These are phyloP conservation scores for western clawed frog (Xenopus tropicalis) DNA, from an alignment of 2,113 vertebrate genomes.

Conservation along the genomic window DNA sequence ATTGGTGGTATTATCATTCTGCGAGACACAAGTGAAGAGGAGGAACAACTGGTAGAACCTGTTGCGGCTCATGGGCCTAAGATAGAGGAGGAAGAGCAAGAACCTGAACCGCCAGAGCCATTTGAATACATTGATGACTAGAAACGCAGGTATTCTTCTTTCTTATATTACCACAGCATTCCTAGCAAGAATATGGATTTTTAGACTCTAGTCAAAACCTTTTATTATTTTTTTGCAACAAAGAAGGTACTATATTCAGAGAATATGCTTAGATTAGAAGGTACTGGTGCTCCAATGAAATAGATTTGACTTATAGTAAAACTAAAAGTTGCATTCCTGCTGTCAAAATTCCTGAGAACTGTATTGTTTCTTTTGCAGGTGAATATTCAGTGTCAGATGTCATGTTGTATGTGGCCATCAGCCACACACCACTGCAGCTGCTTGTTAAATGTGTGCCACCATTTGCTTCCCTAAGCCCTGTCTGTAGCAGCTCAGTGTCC, in stretches of 20 bases:
- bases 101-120: constrained; percentile 93
- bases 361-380: not conserved
- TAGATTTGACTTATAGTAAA: no score
- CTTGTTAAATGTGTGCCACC: constrained; percentile 20
- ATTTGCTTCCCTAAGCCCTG: not conserved
- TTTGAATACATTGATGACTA: constrained; percentile 97
- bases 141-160: constrained; percentile 38
- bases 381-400: constrained; percentile 1
- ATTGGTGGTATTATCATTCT: constrained; percentile 97
- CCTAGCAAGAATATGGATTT: no score
- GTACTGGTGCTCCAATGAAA: no score
- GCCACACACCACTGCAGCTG: not conserved
- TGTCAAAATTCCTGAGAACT: not conserved
- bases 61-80: constrained; percentile 95
- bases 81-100: constrained; percentile 96
- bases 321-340: not conserved
- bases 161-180: no score
- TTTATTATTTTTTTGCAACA: no score
- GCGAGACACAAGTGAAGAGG: constrained; percentile 92
- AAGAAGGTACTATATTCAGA: no score
- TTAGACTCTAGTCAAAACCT: no score
- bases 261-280: no score
- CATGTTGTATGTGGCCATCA: not conserved
- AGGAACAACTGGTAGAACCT: constrained; percentile 93
- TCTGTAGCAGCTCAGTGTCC: not conserved